A percentile compares a stretch with the other conserved stretches of the same genome.
Evolutionary conservation across 1,140 invertebrate species (phyloP).

Genomic region (Chelonus insularis): DNA sequence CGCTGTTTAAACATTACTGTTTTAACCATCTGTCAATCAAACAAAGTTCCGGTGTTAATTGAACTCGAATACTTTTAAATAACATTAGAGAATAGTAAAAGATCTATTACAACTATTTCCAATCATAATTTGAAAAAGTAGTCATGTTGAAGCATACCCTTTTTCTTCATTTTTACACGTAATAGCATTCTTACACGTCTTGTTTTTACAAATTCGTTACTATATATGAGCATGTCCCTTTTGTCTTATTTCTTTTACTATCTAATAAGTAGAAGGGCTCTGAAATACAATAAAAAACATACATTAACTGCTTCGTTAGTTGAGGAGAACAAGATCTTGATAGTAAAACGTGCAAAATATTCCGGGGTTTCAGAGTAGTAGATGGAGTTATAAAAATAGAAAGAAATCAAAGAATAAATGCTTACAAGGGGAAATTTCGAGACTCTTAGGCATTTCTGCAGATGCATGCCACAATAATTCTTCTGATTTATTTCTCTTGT

Average conservation of each 20-base stretch:
- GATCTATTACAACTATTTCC: no score
- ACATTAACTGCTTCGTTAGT: constrained; percentile 24
- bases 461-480: constrained; percentile 24
- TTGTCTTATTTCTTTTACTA: background rate
- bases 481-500: constrained; percentile 21
- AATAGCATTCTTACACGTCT: no score
- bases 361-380: background rate
- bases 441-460: constrained; percentile 20
- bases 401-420: constrained; percentile 26
- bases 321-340: background rate
- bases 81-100: no score
- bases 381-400: background rate
- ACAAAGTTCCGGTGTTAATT: no score
- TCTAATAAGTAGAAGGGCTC: background rate
- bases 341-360: constrained; percentile 9
- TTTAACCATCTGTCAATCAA: no score
- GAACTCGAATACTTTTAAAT: no score
- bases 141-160: no score
- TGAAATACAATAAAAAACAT: constrained; percentile 4
- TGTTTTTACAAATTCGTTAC: no score
- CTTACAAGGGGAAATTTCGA: constrained; percentile 25
- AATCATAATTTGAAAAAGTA: no score
- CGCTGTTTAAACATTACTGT: no score
- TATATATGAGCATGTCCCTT: background rate
- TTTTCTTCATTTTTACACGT: no score